Conservation (phyloP, 2,888 invertebrate genomes). For the Girardia tigrina region DNA sequence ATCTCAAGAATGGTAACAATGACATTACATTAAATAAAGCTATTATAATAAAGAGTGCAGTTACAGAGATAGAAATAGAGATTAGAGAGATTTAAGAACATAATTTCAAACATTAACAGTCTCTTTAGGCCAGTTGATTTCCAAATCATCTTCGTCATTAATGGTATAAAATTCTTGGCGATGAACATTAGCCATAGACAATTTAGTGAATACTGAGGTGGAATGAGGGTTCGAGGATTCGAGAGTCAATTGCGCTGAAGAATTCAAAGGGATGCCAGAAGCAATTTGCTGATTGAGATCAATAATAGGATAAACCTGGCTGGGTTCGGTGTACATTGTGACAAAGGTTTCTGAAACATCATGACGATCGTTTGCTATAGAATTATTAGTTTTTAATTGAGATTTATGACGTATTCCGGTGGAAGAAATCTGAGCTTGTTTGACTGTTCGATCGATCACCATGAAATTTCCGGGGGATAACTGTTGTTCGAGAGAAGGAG, state of each 20-base stretch:
- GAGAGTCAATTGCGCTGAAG: slow-evolving; percentile 8
- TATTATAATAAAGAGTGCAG: slow-evolving; percentile 20
- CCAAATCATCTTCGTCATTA: slow-evolving; percentile 35
- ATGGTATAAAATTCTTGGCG: slow-evolving; percentile 35
- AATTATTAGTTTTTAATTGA: neutral
- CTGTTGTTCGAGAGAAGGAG: neutral
- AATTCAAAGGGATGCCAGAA: neutral
- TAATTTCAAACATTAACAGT: slow-evolving; percentile 28
- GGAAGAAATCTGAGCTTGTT: slow-evolving; percentile 8
- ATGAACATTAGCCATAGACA: slow-evolving; percentile 17
- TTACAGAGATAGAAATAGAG: slow-evolving; percentile 17
- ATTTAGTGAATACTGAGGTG: neutral
- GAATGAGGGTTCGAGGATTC: slow-evolving; percentile 20
- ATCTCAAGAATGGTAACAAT: slow-evolving; percentile 23
- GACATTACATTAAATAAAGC: slow-evolving; percentile 19
- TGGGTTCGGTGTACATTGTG: neutral
- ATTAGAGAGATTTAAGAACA: too few species aligned
- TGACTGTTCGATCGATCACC: slow-evolving; percentile 10
- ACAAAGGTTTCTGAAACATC: slow-evolving; percentile 6
- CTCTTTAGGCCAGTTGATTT: slow-evolving; percentile 37
- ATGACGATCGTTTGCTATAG: slow-evolving; percentile 9
- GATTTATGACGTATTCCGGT: slow-evolving; percentile 12
- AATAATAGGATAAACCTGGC: slow-evolving; percentile 15
- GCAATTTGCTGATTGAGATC: slow-evolving; percentile 14
- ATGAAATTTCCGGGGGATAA: neutral